phyloP scores from a whole-genome alignment of 2,797 vertebrate genomes.

The Galago senegalensis region DNA sequence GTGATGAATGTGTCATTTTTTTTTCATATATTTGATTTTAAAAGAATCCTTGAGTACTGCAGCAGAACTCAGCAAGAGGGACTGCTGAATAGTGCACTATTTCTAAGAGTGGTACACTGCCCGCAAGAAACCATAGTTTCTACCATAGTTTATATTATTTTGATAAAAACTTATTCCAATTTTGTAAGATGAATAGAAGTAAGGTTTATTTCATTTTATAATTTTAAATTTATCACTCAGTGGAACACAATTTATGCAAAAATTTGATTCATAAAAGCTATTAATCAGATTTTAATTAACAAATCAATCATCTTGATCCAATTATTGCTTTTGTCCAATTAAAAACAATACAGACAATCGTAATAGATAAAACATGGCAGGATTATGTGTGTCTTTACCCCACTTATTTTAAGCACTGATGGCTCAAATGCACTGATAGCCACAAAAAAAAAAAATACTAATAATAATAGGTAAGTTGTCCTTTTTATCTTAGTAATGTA shows the following conservation, averaged over 20 bases:
- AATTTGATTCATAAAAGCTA: background rate
- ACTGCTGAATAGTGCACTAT: background rate
- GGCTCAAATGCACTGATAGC: background rate
- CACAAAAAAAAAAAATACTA: background rate
- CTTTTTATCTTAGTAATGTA: background rate
- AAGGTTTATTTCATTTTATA: constrained; percentile 8
- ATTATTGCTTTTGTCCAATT: background rate
- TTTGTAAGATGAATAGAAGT: background rate
- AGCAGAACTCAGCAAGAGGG: background rate
- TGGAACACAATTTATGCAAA: background rate
- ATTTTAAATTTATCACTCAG: background rate
- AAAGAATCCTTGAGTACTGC: background rate
- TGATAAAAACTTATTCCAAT: background rate
- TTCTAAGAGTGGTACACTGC: background rate
- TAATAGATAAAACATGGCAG: background rate
- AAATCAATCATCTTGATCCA: background rate
- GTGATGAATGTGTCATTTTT: background rate
- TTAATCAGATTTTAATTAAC: background rate
- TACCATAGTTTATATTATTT: background rate
- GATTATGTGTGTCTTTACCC: background rate
- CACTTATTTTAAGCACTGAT: background rate
- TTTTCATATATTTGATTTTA: background rate
- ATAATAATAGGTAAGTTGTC: background rate
- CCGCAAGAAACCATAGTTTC: background rate
- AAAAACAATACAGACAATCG: background rate